A percentile compares a stretch with the other conserved stretches of the same genome.
These are phyloP conservation scores for Melanostigma gelatinosum DNA, from an alignment of 2,113 vertebrate species.

Conservation along the genomic window DNA sequence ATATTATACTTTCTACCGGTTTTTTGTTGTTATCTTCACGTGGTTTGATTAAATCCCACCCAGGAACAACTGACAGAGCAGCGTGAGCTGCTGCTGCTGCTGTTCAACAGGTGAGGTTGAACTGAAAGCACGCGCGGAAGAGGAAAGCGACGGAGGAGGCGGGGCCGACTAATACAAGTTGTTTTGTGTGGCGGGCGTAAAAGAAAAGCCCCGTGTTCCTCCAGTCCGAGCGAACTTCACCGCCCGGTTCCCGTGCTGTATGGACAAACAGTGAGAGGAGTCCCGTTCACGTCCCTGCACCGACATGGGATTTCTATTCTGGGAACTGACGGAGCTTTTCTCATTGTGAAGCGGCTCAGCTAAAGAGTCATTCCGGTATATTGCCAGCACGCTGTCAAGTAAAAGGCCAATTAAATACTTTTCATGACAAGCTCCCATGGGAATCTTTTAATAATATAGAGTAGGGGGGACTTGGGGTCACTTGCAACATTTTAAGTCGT, in stretches of 20 bases:
- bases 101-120: conserved; percentile 74
- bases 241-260: background rate
- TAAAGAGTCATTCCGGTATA: conserved; percentile 34
- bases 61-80: conserved; percentile 17
- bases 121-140: conserved; percentile 28
- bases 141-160: conserved; percentile 23
- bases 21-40: background rate
- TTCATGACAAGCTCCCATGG: conserved; percentile 18
- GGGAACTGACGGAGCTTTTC: conserved; percentile 53
- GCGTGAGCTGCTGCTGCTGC: conserved; percentile 10
- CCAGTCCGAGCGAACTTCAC: background rate
- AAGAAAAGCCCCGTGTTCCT: background rate
- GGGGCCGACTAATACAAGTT: conserved; percentile 6
- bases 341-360: conserved; percentile 33
- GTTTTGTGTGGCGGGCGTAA: background rate
- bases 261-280: conserved; percentile 8
- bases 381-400: conserved; percentile 23
- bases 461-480: background rate
- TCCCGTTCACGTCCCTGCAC: conserved; percentile 13
- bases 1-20: background rate
- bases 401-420: conserved; percentile 38
- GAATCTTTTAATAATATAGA: conserved; percentile 4
- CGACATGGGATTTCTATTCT: conserved; percentile 57
- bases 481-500: background rate
- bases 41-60: conserved; percentile 23